Percentiles rank a stretch among this genome's conserved stretches.
Evolutionary conservation across 1,140 invertebrate species (phyloP).

Genomic region (Drosophila baimaii): DNA sequence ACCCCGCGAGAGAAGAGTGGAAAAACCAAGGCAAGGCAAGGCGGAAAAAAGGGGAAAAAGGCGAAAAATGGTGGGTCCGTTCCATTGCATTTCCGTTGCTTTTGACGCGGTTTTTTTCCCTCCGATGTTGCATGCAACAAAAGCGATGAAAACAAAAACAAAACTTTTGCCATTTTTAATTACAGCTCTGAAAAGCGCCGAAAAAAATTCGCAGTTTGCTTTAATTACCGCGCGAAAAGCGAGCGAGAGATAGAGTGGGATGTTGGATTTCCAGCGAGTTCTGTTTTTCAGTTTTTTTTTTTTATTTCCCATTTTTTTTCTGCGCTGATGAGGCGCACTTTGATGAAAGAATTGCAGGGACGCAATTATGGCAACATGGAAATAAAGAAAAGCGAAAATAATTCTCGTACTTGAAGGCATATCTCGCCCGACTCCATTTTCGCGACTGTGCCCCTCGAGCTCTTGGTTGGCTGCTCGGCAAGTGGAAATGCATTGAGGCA

Average conservation of each 20-base stretch:
- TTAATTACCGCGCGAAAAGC: conserved; percentile 74
- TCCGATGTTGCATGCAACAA: conserved; percentile 34
- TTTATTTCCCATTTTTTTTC: conserved; percentile 14
- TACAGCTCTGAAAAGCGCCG: conserved; percentile 79
- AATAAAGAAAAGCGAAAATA: conserved; percentile 80
- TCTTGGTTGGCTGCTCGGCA: conserved; percentile 74
- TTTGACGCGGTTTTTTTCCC: conserved; percentile 73
- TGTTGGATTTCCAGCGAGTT: conserved; percentile 19
- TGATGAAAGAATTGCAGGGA: conserved; percentile 76
- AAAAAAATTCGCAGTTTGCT: conserved; percentile 75
- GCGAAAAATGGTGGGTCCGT: conserved; percentile 22
- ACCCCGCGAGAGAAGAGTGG: conserved; percentile 8
- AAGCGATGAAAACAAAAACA: conserved; percentile 52
- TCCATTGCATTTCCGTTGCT: conserved; percentile 75
- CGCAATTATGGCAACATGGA: conserved; percentile 80
- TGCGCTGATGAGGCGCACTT: conserved; percentile 78
- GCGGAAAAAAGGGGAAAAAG: conserved; percentile 9
- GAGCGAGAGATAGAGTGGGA: conserved; percentile 5
- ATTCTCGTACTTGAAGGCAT: conserved; percentile 72
- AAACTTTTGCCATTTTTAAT: conserved; percentile 81
- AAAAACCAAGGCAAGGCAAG: conserved; percentile 7
- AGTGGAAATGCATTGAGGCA: conserved; percentile 81
- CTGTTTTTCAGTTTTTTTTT: conserved; percentile 21
- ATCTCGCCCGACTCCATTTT: conserved; percentile 63
- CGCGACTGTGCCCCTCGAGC: conserved; percentile 51